A percentile compares a stretch with the other conserved stretches of the same genome.
phyloP scores from a whole-genome alignment of 2,113 vertebrate species.

The Sakesphorus luctuosus region DNA sequence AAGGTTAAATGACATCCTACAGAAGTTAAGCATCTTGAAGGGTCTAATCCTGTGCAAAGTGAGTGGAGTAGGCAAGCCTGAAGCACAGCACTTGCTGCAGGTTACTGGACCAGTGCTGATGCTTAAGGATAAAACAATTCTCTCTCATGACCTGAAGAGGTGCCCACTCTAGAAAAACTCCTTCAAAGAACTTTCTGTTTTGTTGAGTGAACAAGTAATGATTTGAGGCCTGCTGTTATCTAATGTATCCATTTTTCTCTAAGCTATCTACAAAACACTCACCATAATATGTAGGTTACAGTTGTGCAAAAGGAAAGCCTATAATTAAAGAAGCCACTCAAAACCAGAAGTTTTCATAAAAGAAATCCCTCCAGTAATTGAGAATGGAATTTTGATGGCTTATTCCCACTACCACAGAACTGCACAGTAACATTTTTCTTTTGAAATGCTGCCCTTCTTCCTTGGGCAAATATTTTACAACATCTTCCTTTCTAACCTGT shows the following conservation, averaged over 20 bases:
- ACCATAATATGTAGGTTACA: conserved; percentile 17
- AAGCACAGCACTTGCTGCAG: accelerated
- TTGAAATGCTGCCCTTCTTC: conserved; percentile 44
- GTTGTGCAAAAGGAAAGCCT: conserved; percentile 17
- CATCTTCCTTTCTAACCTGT: conserved; percentile 36
- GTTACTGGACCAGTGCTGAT: background rate
- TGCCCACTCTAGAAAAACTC: background rate
- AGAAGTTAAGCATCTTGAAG: background rate
- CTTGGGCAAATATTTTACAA: conserved; percentile 23
- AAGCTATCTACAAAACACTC: conserved; percentile 41
- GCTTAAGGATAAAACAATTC: background rate
- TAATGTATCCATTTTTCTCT: conserved; percentile 27
- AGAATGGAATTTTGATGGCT: conserved; percentile 47
- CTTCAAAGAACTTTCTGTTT: conserved; percentile 11
- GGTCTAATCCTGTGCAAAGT: background rate
- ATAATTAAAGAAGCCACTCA: conserved; percentile 61
- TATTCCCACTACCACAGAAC: conserved; percentile 10
- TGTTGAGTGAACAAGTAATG: background rate
- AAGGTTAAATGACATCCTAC: background rate
- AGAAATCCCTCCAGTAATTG: conserved; percentile 53
- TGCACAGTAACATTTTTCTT: conserved; percentile 31
- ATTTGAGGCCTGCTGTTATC: conserved; percentile 33
- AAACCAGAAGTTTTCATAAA: conserved; percentile 37
- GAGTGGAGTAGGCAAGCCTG: background rate
- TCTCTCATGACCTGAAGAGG: background rate